Conservation (phyloP, 2,888 invertebrate species). For the Gymnocheta viridis region DNA sequence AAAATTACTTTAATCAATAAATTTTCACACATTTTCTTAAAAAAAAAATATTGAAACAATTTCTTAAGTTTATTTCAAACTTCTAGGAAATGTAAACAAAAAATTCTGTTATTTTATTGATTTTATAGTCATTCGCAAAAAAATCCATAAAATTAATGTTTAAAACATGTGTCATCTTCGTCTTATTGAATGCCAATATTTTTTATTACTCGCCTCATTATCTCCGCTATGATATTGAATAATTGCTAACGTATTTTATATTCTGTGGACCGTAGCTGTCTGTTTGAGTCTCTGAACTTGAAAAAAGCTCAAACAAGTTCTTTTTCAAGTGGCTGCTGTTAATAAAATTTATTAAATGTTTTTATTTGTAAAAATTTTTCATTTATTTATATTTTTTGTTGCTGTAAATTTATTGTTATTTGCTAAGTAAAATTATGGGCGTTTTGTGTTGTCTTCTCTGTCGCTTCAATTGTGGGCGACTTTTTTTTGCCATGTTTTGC, state of each 20-base stretch:
- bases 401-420: constrained; percentile 19
- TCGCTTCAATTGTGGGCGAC: background rate
- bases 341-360: constrained; percentile 21
- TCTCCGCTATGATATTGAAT: constrained; percentile 9
- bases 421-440: constrained; percentile 57
- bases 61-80: background rate
- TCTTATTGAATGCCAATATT: background rate
- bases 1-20: background rate
- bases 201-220: background rate
- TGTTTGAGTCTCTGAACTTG: constrained; percentile 16
- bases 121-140: background rate
- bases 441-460: constrained; percentile 24
- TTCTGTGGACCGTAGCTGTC: background rate
- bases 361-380: constrained; percentile 23
- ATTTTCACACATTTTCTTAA: background rate
- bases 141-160: constrained; percentile 4
- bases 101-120: background rate
- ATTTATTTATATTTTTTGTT: constrained; percentile 8
- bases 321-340: constrained; percentile 22
- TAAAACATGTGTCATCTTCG: constrained; percentile 32
- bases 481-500: constrained; percentile 47
- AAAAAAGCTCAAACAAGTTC: constrained; percentile 2
- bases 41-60: background rate
- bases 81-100: background rate
- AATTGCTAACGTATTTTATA: constrained; percentile 37